phyloP scores from a whole-genome alignment of 2,888 invertebrate species.

The Amaurobius ferox region DNA sequence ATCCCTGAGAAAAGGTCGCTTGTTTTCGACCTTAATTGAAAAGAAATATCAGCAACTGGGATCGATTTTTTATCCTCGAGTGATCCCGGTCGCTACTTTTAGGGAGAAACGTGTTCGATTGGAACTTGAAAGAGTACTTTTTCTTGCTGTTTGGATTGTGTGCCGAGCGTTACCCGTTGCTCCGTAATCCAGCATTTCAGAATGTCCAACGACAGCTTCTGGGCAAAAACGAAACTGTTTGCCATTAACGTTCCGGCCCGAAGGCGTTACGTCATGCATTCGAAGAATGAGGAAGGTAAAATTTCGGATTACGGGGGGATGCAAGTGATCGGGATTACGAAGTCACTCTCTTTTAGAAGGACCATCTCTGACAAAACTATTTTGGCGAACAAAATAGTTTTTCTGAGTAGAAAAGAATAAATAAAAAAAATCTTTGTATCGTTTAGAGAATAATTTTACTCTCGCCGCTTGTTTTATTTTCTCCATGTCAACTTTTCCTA shows the following conservation, averaged over 20 bases:
- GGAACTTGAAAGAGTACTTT: too few species aligned
- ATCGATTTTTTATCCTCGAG: slow-evolving; percentile 5
- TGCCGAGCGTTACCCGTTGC: slow-evolving; percentile 2
- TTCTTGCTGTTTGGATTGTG: neutral
- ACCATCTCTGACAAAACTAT: too few species aligned
- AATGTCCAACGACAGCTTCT: slow-evolving; percentile 16
- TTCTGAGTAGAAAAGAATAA: too few species aligned
- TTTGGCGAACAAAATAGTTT: too few species aligned
- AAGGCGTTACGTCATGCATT: slow-evolving; percentile 4
- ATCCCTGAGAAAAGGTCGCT: neutral
- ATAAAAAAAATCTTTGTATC: too few species aligned
- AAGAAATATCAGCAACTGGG: neutral
- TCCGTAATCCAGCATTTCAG: neutral
- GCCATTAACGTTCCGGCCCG: neutral
- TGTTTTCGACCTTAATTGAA: neutral
- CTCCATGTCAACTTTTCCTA: too few species aligned
- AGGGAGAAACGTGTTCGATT: too few species aligned
- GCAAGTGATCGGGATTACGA: too few species aligned
- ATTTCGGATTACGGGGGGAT: neutral
- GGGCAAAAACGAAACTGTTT: slow-evolving; percentile 4
- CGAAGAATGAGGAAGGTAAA: slow-evolving; percentile 32
- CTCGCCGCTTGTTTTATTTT: too few species aligned
- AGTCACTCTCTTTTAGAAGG: too few species aligned
- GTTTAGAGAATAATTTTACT: too few species aligned
- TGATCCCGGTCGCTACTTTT: neutral